Evolutionary conservation across 2,113 vertebrate genomes (phyloP).

Genomic region (Semicossyphus pulcher): DNA sequence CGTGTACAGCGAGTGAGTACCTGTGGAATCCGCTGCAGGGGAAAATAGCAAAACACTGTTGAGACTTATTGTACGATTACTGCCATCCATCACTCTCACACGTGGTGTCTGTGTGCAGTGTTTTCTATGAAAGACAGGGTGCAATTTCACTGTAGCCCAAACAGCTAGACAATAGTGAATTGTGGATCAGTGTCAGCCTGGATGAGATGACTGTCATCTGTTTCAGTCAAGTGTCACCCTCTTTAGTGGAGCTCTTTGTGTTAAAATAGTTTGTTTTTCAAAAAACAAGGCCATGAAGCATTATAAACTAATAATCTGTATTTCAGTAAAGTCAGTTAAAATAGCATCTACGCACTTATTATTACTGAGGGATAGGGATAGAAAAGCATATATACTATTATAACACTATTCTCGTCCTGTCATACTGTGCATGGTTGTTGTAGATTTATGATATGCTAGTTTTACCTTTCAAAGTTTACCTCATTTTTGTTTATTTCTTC

Average conservation of each 20-base stretch:
- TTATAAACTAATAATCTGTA: too few species aligned
- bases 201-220: slow-evolving; percentile 6
- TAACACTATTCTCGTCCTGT: too few species aligned
- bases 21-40: slow-evolving; percentile 93
- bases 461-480: too few species aligned
- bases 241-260: neutral
- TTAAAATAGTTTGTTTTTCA: neutral
- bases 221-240: slow-evolving; percentile 9
- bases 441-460: too few species aligned
- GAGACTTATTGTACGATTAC: slow-evolving; percentile 28
- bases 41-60: slow-evolving; percentile 41
- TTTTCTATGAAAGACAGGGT: slow-evolving; percentile 37
- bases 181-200: slow-evolving; percentile 41
- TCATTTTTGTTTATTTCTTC: too few species aligned
- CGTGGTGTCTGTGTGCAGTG: slow-evolving; percentile 7
- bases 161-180: slow-evolving; percentile 49
- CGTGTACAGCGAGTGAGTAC: slow-evolving; percentile 95
- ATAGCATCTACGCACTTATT: too few species aligned
- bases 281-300: neutral
- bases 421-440: too few species aligned
- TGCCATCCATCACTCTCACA: slow-evolving; percentile 41
- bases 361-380: too few species aligned
- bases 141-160: slow-evolving; percentile 40
- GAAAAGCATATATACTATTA: too few species aligned
- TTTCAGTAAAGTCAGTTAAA: too few species aligned